These are phyloP conservation scores for Ispidina picta DNA, from an alignment of 2,797 vertebrate species.

Conservation along the genomic window DNA sequence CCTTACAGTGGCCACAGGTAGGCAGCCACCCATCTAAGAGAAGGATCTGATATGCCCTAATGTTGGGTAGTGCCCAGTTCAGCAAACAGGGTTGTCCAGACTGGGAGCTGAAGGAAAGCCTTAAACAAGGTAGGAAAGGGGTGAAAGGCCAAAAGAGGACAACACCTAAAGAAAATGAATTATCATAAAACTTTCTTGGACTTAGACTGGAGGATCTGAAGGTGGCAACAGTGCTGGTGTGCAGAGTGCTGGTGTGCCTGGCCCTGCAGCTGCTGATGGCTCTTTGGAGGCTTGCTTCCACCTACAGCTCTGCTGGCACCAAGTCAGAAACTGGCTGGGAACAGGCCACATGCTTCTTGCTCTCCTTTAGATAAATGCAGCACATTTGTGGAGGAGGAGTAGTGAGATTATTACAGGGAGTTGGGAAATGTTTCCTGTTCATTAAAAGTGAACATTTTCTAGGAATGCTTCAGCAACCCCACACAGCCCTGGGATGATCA, in stretches of 20 bases:
- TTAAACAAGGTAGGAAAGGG: neutral
- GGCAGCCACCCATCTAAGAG: rapidly evolving
- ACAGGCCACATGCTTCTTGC: neutral
- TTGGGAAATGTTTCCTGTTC: neutral
- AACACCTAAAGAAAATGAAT: neutral
- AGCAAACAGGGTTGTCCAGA: neutral
- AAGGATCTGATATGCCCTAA: neutral
- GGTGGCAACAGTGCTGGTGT: rapidly evolving
- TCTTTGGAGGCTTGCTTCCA: neutral
- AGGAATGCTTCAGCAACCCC: neutral
- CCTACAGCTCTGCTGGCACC: neutral
- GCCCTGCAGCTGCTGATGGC: neutral
- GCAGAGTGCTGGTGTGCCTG: neutral
- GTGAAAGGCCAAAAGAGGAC: neutral
- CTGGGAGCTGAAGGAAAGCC: neutral
- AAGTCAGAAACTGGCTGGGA: neutral
- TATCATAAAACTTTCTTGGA: neutral
- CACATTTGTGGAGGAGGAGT: rapidly evolving
- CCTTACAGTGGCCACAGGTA: neutral
- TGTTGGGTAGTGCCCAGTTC: too few species aligned
- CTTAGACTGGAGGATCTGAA: neutral
- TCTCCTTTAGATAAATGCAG: neutral
- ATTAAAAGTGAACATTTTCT: neutral
- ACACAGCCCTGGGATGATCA: rapidly evolving
- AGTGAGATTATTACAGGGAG: neutral